Base-by-base conservation (phyloP, 2,797 vertebrate genomes). In the Geotrypetes seraphini region DNA sequence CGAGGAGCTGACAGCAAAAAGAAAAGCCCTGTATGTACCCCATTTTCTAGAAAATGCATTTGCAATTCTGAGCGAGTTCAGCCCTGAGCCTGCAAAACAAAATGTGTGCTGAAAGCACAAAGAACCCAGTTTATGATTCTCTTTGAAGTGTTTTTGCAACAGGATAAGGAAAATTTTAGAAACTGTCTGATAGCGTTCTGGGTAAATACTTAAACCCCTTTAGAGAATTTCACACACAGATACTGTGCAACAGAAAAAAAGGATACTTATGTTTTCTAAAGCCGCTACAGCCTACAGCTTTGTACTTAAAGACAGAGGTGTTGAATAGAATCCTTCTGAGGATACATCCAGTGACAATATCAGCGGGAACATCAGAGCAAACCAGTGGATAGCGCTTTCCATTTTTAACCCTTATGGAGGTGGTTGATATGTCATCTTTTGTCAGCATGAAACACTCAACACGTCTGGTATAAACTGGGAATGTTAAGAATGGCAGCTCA, bases 141-240 rank as follows among this genome's bases (percentile, higher is more conserved):
- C 87, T 95, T 96, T 95, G 90, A 92, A 94, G 91, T 90, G 68
- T 73, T 11, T 28, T 25, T 20, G 25, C n/a, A n/a, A n/a, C n/a
- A n/a, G n/a, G n/a, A n/a, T n/a, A n/a, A n/a, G n/a, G n/a, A n/a
- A n/a, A n/a, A n/a, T n/a, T n/a, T 91, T 88, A 86, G 79, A 87
- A 87, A 78, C 77, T 57, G 75, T 78, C 86, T 91, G 91, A 94
- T 95, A 92, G 87, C 89, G 87, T 92, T 91, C 86, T 87, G 87
- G 88, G 89, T 95, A 96, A 96, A 96, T 88, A 91, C 89, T 92
- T 92, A 94, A 95, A 96, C 89, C 91, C 89, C 92, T 93, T 92
- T 89, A 86, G 92, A 94, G 91, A 95, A 92, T 93, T 91, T 91
- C 89, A 90, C 84, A 90, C 87, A 80, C 83, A 90, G 89, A 94